Base-by-base conservation (phyloP, 2,888 invertebrate species). In the Eristalis tenax region DNA sequence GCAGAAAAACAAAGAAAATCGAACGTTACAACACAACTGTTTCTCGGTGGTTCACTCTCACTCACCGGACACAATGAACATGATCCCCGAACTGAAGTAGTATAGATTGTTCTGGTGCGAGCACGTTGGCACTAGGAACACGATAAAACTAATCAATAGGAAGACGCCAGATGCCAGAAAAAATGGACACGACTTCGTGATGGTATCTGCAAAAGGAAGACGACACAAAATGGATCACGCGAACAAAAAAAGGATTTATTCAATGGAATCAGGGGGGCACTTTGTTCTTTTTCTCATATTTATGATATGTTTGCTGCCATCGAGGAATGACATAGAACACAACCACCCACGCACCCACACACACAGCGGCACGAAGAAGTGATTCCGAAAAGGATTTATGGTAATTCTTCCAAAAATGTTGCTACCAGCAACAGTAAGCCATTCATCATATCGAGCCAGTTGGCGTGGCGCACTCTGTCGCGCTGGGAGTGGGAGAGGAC, bases 61-160 rank as follows among this genome's bases (percentile, higher is more conserved):
- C 94, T 94, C 93, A 97, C 98, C 98, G 93, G 98, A 97, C 91
- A 98, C 95, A 92, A 98, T 97, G 93, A 97, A 97, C 88, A 97
- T 94, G 89, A 98, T 96, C 43, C 98, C 98, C 35, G 97, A 96
- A 88, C 97, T 94, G 92, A 98, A 98, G 69, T 97, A 97, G 93
- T 96, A 97, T 64, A 97, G 94, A 85, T 96, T 94, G 89, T 96
- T 95, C 73, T 96, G 96, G 90, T 96, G 95, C 70, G 96, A 91
- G 65, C 92, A 95, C 91, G 97, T 97, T 15, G 97, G 97, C 78
- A 97, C 94, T 75, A 97, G 94, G 91, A 97, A 97, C 91, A 97
- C 96, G 89, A 97, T 94, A 89, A 97, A 97, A 35, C 96, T 98
- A 74, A 96, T 94, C 70, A 96, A 94, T 89, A 98, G 95, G 28